Base-by-base conservation (phyloP, 1,140 invertebrate genomes). In the Teleopsis dalmanni region DNA sequence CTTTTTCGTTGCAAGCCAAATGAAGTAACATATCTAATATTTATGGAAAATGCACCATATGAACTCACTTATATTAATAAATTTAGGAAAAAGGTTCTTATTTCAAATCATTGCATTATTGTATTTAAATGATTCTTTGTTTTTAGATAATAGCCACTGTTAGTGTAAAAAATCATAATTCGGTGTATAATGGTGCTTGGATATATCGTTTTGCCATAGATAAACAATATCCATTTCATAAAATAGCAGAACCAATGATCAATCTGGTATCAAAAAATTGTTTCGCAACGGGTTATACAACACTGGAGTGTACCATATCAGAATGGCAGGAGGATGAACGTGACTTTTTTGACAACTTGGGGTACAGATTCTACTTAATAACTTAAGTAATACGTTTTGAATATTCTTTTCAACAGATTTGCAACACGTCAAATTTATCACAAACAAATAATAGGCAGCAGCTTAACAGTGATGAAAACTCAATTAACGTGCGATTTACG, bases 401-500 rank as follows among this genome's bases (percentile, higher is more conserved):
- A 41, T 25, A 27, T 44, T 21, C 11, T 42, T 35, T 40, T 18
- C 47, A 44, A 10, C 38, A 55, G 66, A 0, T 69, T 70, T 47
- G 52, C 52, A 8, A 70, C 66, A 9, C 52, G 65, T 2, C 66
- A 70, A 49, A 70, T 70, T 21, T 70, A 70, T 53, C 66, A 70
- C 21, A 70, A 70, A 31, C 61, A 65, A 48, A 69, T 70, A 10
- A 59, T 69, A 22, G 66, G 65, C 21, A 66, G 58, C 46, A 69
- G 54, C 10, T 37, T 70, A 14, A 55, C 62, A 2, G 62, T 70
- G 9, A 63, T 66, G 62, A 70, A 70, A 26, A 59, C 65, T 2
- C 66, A 69, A 48, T 41, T 69, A 9, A 64, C 65, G 0, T 63
- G 46, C 21, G 54, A 54, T 23, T 34, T 68, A 9, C 54, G 46